Evolutionary conservation across 2,113 vertebrate genomes (phyloP), one percentile per base, ranked within the genome.

Genomic region (Naja naja): DNA sequence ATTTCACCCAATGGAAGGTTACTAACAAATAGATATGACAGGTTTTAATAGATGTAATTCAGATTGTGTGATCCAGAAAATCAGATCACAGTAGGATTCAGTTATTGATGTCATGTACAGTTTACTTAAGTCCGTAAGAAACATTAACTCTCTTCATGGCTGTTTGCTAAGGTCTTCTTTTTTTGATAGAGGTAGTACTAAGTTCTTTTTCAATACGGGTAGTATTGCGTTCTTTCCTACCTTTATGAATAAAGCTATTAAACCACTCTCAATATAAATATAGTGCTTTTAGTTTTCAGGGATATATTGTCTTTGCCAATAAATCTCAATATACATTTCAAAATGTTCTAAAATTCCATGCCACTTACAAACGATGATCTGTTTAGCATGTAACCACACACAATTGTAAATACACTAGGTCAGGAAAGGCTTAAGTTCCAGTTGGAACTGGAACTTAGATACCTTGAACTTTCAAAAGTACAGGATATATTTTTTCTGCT

Each of bases 391-490:
- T 56, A 88, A 49, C 49, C 45, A 20, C 87, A 85, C 25, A 91
- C 30, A 1, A 23, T 39, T 87, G 12, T 54, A 23, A 85, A 4
- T 88, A 4, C 45, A 20, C 86, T 90, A 30, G 9, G 2, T 20
- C 53, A 58, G 90, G 45, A 2, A 89, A 93, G 93, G 86, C 0
- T 22, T 6, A 91, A 27, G 0, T 2, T 93, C 92, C 0, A 0
- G 54, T 0, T 0, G 3, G n/a, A 1, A 2, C 58, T 95, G 30
- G 30, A 89, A 90, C 55, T 0, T 95, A 27, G 1, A 25, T 88
- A 18, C 60, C 86, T 60, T 92, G 89, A 45, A 23, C 93, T 95
- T 94, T 90, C 20, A 91, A 89, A 22, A 91, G 30, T 39, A 85
- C 7, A 64, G 49, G 45, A 18, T 92, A 92, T 91, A 58, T 89